Evolutionary conservation across 2,113 vertebrate genomes (phyloP), one percentile per base, ranked within the genome.

Genomic region (Typhlomys cinereus): DNA sequence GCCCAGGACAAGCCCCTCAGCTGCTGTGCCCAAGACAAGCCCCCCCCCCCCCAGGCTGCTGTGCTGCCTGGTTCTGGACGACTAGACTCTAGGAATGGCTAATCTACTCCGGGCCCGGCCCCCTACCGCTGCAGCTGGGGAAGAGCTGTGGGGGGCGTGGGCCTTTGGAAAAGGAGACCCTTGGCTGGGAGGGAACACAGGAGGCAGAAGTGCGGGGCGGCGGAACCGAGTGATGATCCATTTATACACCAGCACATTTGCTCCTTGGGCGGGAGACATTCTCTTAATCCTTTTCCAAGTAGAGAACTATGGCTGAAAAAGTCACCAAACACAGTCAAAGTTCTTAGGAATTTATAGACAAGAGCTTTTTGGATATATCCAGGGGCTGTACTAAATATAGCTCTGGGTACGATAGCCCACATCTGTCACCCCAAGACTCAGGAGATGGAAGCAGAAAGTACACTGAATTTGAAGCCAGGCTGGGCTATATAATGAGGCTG

Each of bases 11-110:
- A n/a, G n/a, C n/a, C n/a, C n/a, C n/a, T n/a, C n/a, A n/a, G 4
- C 10, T 41, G 25, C 7, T 29, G 18, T 39, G 31, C 54, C 27
- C 39, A 44, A 76, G 39, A 25, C 50, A 66, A 86, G 41, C 27
- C 41, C 29, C 13, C 54, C n/a, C 76, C 41, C 44, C 12, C 10
- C 2, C 4, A 34, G 46, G 18, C 52, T 31, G 78, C 48, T 31
- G 39, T n/a, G 23, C 57, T 74, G 46, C 29, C 80, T 67, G n/a
- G 54, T 89, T 92, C 54, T 91, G 44, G 61, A 71, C 73, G 84
- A 50, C 7, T 1, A 46, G 18, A 20, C 71, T 93, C 75, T 62
- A 95, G 71, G 76, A 93, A 91, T 89, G 80, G 70, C 50, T 92
- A 1, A 46, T 79, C 59, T 89, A 52, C 54, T 91, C 74, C 73